Evolutionary conservation across 2,888 invertebrate species (phyloP).

Genomic region (Rhabditoides inermis): DNA sequence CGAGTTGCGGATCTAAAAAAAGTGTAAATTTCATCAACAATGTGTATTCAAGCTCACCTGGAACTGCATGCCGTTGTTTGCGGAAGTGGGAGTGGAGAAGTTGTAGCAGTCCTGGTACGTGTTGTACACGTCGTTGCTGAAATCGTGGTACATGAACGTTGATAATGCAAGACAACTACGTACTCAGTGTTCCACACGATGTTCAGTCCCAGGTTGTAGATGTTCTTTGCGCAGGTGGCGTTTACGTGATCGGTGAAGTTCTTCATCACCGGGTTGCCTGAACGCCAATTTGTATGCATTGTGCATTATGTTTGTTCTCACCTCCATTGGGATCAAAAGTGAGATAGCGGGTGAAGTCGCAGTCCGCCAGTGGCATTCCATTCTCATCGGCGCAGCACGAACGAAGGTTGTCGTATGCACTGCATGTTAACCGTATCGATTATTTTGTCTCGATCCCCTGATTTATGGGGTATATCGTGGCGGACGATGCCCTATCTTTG

Average conservation of each 20-base stretch:
- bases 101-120: slow-evolving; percentile 36
- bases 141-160: too few species aligned
- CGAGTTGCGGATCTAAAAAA: too few species aligned
- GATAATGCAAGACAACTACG: too few species aligned
- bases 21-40: too few species aligned
- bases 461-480: too few species aligned
- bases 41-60: too few species aligned
- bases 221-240: slow-evolving; percentile 10
- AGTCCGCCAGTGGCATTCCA: slow-evolving; percentile 21
- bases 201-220: slow-evolving; percentile 13
- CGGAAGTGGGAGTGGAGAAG: too few species aligned
- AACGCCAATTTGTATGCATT: not conserved
- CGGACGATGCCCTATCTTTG: too few species aligned
- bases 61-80: too few species aligned
- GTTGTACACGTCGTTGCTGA: slow-evolving; percentile 38
- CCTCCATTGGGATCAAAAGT: slow-evolving; percentile 16
- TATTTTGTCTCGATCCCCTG: too few species aligned
- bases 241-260: slow-evolving; percentile 1
- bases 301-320: not conserved
- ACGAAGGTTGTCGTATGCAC: slow-evolving; percentile 23
- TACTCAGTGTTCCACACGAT: slow-evolving; percentile 27
- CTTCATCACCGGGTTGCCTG: slow-evolving; percentile 10
- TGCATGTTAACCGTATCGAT: slow-evolving; percentile 6
- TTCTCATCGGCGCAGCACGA: slow-evolving; percentile 23
- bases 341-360: slow-evolving; percentile 28